phyloP scores from a whole-genome alignment of 1,140 invertebrate genomes.

The Leptinotarsa texana region DNA sequence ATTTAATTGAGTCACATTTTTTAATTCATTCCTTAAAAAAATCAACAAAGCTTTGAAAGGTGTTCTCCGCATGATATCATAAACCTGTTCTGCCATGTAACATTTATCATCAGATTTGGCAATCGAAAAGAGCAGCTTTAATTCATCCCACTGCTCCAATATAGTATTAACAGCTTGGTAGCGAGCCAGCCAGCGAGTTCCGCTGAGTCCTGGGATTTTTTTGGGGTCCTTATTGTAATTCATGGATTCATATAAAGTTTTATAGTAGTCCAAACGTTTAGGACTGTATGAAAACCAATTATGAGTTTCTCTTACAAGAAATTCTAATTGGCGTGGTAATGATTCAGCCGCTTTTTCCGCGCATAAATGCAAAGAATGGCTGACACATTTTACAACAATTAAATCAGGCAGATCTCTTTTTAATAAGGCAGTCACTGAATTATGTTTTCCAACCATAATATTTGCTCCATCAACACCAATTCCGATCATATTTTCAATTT shows the following conservation, averaged over 20 bases:
- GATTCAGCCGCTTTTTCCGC: slow-evolving; percentile 40
- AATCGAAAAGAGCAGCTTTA: slow-evolving; percentile 44
- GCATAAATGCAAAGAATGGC: slow-evolving; percentile 45
- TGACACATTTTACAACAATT: slow-evolving; percentile 41
- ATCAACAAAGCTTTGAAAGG: too few relatives aligned
- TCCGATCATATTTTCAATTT: slow-evolving; percentile 21
- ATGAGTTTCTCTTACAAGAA: slow-evolving; percentile 48
- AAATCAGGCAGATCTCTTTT: slow-evolving; percentile 33
- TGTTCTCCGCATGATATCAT: too few relatives aligned
- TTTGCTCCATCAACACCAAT: slow-evolving; percentile 7
- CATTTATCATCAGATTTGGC: slow-evolving; percentile 42
- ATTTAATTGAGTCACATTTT: too few relatives aligned
- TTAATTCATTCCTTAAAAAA: too few relatives aligned
- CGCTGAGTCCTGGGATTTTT: slow-evolving; percentile 3
- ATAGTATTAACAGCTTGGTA: slow-evolving; percentile 44
- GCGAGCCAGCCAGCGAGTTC: slow-evolving; percentile 27
- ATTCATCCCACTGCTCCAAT: slow-evolving; percentile 46
- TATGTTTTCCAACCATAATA: too few relatives aligned
- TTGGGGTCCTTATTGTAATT: slow-evolving; percentile 40
- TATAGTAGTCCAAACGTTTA: slow-evolving; percentile 46
- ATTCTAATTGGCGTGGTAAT: slow-evolving; percentile 40
- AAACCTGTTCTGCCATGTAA: slow-evolving; percentile 29
- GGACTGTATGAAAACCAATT: slow-evolving; percentile 51
- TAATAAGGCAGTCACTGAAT: too few relatives aligned
- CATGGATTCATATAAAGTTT: slow-evolving; percentile 43